These are phyloP conservation scores for Toxostoma redivivum DNA, from an alignment of 2,113 vertebrate species.

Conservation along the genomic window DNA sequence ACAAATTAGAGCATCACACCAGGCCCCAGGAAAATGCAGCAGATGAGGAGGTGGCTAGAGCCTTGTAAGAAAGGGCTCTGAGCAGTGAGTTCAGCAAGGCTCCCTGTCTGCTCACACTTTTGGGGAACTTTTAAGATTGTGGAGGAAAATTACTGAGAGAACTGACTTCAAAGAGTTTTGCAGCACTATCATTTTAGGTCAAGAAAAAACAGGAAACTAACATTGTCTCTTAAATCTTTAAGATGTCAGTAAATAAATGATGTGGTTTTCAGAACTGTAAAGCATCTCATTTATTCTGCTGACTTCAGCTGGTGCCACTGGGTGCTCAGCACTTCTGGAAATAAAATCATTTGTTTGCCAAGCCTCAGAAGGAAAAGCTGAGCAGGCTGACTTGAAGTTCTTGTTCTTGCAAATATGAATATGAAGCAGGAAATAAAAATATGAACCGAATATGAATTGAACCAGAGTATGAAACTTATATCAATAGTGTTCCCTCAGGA, in stretches of 20 bases:
- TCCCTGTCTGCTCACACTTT: background rate
- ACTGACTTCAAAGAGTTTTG: background rate
- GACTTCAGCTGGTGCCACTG: conserved; percentile 47
- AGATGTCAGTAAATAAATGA: conserved; percentile 49
- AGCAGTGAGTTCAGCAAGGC: background rate
- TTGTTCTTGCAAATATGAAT: conserved; percentile 48
- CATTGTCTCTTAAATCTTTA: conserved; percentile 27
- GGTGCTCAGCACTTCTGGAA: conserved; percentile 53
- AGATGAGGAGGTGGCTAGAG: background rate
- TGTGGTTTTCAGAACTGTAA: conserved; percentile 35
- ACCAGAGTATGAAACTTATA: background rate
- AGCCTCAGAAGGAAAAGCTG: conserved; percentile 15
- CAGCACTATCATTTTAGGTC: background rate
- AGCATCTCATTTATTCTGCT: conserved; percentile 27
- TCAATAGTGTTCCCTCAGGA: conserved; percentile 14
- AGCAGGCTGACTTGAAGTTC: conserved; percentile 53
- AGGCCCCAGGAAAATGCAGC: background rate
- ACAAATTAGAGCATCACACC: background rate
- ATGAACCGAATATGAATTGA: conserved; percentile 31
- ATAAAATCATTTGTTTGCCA: conserved; percentile 40
- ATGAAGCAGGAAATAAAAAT: conserved; percentile 41
- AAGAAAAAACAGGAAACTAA: background rate
- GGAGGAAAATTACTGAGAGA: background rate
- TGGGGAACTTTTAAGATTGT: background rate
- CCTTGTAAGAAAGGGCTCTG: background rate